Evolutionary conservation across 1,140 invertebrate genomes (phyloP).

Genomic region (Polyergus mexicanus): DNA sequence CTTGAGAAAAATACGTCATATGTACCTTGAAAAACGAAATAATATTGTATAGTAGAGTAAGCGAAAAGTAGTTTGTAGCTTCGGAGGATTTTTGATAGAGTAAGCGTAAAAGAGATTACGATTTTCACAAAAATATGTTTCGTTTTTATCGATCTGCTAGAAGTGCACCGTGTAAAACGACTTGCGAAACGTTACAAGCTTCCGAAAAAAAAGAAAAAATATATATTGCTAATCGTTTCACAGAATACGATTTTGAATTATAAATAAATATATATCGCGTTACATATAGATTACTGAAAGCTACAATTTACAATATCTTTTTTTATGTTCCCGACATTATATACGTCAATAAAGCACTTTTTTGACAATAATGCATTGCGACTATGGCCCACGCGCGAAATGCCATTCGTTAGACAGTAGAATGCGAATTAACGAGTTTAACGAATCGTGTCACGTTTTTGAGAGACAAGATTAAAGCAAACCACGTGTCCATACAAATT

Average conservation of each 20-base stretch:
- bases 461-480: conserved; percentile 4
- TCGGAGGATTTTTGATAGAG: conserved; percentile 43
- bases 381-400: neutral
- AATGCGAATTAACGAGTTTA: neutral
- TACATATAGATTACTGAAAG: conserved; percentile 37
- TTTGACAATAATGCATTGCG: conserved; percentile 54
- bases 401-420: conserved; percentile 43
- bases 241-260: conserved; percentile 12
- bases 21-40: conserved; percentile 60
- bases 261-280: neutral
- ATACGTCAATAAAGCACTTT: conserved; percentile 31
- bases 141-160: conserved; percentile 41
- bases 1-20: conserved; percentile 37
- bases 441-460: neutral
- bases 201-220: neutral
- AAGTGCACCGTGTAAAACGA: neutral
- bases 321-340: conserved; percentile 32
- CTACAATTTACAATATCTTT: conserved; percentile 43
- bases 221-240: conserved; percentile 1
- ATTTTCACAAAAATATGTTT: conserved; percentile 18
- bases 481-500: neutral
- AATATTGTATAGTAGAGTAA: conserved; percentile 61
- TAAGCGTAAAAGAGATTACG: neutral
- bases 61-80: conserved; percentile 40
- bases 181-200: conserved; percentile 2